These are phyloP conservation scores for Acronicta aceris DNA, from an alignment of 2,888 invertebrate species.

Conservation along the genomic window DNA sequence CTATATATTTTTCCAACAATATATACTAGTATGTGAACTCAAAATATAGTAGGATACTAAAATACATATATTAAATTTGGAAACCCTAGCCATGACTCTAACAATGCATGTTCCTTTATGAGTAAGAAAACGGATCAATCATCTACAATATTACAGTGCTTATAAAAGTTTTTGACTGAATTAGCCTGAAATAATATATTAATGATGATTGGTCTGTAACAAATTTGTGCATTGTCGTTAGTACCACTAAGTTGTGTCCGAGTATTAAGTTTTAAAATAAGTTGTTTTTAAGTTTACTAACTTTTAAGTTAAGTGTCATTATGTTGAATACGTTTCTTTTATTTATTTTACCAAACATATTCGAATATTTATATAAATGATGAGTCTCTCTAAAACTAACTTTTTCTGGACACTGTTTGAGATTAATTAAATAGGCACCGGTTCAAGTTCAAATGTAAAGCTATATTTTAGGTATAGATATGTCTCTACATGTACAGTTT, in stretches of 20 bases:
- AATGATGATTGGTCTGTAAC: conserved; percentile 1
- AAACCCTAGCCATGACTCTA: conserved; percentile 1
- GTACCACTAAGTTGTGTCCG: conserved; percentile 54
- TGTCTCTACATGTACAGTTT: too few relatives aligned
- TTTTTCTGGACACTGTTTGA: background rate
- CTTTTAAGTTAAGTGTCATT: conserved; percentile 24
- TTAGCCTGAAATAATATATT: conserved; percentile 3
- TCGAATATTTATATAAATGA: conserved; percentile 7
- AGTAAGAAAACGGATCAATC: conserved; percentile 25
- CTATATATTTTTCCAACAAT: too few relatives aligned
- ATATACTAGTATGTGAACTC: too few relatives aligned
- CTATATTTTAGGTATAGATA: too few relatives aligned
- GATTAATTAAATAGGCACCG: background rate
- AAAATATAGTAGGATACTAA: too few relatives aligned
- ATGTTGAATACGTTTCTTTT: conserved; percentile 36
- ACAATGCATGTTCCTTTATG: conserved; percentile 48
- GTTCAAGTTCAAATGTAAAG: too few relatives aligned
- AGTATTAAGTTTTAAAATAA: conserved; percentile 51
- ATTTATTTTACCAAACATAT: conserved; percentile 31
- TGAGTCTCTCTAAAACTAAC: background rate
- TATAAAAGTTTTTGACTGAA: conserved; percentile 22
- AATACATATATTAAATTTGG: too few relatives aligned
- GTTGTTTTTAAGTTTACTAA: conserved; percentile 42
- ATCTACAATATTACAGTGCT: background rate
- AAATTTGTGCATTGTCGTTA: conserved; percentile 37